Evolutionary conservation across 2,797 vertebrate species (phyloP).

Genomic region (Melanotaenia boesemani): DNA sequence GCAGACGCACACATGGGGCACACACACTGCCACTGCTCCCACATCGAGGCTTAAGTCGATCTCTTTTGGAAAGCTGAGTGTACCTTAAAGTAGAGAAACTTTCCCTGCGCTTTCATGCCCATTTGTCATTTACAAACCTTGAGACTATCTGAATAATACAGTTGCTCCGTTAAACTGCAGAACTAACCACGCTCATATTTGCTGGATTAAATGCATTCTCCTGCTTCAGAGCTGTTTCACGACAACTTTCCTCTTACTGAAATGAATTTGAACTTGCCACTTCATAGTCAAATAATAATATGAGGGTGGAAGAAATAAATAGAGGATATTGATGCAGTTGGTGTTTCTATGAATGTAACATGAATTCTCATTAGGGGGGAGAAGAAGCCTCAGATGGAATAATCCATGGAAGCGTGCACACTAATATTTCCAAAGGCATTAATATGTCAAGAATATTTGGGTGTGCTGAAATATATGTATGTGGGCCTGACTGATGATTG

Average conservation of each 20-base stretch:
- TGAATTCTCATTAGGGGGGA: conserved; percentile 73
- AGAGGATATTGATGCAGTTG: conserved; percentile 51
- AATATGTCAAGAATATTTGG: conserved; percentile 62
- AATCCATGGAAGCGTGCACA: conserved; percentile 66
- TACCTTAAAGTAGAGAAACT: conserved; percentile 67
- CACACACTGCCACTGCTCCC: conserved; percentile 20
- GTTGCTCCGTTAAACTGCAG: conserved; percentile 57
- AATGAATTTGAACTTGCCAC: conserved; percentile 65
- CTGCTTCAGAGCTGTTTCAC: conserved; percentile 60
- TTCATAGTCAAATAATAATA: conserved; percentile 54
- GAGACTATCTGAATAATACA: conserved; percentile 63
- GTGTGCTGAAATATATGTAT: conserved; percentile 6
- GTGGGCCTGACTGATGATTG: not conserved
- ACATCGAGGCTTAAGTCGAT: conserved; percentile 35
- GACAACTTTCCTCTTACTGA: conserved; percentile 46
- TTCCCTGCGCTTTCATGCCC: conserved; percentile 49
- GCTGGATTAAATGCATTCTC: conserved; percentile 69
- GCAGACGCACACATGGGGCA: conserved; percentile 15
- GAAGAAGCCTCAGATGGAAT: conserved; percentile 58
- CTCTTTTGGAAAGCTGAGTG: conserved; percentile 37
- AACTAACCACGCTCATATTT: conserved; percentile 43
- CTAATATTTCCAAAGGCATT: conserved; percentile 73
- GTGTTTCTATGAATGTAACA: conserved; percentile 58
- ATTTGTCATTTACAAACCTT: conserved; percentile 56
- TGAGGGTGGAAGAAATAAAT: conserved; percentile 43